Conservation (phyloP, 2,888 invertebrate genomes). For the Xestia c-nigrum region DNA sequence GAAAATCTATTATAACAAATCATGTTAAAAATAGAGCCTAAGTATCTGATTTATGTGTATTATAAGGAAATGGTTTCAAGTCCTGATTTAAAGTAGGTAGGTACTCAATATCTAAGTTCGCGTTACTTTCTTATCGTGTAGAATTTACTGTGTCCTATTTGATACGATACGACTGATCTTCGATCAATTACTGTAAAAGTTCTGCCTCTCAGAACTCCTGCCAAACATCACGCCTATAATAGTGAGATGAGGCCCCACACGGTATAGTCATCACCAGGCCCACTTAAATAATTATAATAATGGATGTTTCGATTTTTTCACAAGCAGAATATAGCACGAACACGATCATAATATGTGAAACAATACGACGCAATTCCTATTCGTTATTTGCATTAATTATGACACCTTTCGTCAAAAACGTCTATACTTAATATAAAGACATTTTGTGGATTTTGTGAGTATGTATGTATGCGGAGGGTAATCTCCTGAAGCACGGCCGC, state of each 20-base stretch:
- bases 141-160: background rate
- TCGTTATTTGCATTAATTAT: background rate
- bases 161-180: background rate
- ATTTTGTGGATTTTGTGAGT: background rate
- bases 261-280: background rate
- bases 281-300: background rate
- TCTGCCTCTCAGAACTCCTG: background rate
- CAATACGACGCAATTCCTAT: background rate
- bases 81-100: background rate
- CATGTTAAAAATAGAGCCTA: background rate
- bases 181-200: background rate
- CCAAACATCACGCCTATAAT: too few relatives aligned
- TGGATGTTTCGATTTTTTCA: background rate
- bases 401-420: background rate
- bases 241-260: background rate
- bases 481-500: background rate
- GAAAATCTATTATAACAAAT: background rate
- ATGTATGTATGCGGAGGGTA: background rate
- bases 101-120: background rate
- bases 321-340: background rate
- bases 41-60: background rate
- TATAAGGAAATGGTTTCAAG: background rate
- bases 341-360: background rate
- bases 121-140: background rate
- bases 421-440: background rate